Conservation (phyloP, 2,888 invertebrate species). For the Reticulitermes lucifugus region DNA sequence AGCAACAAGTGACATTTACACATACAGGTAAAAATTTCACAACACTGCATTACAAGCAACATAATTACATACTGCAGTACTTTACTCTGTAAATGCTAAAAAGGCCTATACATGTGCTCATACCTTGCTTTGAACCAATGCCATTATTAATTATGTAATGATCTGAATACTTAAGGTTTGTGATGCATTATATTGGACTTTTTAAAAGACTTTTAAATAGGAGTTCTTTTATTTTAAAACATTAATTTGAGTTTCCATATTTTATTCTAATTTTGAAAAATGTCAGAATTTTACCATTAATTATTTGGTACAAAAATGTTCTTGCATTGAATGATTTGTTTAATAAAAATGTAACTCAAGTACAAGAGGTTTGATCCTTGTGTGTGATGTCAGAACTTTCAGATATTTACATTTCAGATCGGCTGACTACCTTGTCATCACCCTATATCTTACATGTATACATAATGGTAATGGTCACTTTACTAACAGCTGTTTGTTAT, state of each 20-base stretch:
- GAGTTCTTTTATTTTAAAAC: background rate
- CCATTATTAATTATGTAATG: background rate
- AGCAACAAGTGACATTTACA: background rate
- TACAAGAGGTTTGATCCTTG: background rate
- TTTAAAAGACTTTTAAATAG: background rate
- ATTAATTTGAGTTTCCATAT: background rate
- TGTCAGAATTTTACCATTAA: too few species aligned
- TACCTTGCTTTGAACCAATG: background rate
- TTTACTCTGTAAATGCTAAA: too few species aligned
- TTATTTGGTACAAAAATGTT: too few species aligned
- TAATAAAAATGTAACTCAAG: too few species aligned
- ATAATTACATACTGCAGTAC: too few species aligned
- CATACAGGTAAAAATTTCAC: background rate
- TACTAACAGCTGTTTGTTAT: conserved; percentile 42
- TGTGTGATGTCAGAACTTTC: conserved; percentile 3
- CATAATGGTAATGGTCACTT: conserved; percentile 3
- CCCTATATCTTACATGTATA: conserved; percentile 13
- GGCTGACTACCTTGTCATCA: background rate
- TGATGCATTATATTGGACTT: background rate
- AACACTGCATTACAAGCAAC: too few species aligned
- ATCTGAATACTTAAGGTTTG: background rate
- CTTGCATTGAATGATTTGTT: too few species aligned
- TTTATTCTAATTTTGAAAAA: background rate
- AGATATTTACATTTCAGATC: conserved; percentile 29
- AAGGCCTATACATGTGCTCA: background rate